Evolutionary conservation across 2,888 invertebrate genomes (phyloP).

Genomic region (Nymphalis polychloros): DNA sequence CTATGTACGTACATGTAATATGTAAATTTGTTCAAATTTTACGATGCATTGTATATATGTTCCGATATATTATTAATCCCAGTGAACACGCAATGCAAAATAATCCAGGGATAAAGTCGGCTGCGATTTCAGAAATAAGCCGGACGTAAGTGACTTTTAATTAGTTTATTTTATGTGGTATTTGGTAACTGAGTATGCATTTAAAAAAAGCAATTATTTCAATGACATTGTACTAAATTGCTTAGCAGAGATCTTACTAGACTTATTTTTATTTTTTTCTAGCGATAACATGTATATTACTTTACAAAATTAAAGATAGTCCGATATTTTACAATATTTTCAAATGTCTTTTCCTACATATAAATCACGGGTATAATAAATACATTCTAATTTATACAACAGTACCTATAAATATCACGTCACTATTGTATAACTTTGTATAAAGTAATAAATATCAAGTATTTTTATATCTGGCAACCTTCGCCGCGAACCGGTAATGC

Average conservation of each 20-base stretch:
- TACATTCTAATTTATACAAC: no score
- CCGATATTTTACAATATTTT: no score
- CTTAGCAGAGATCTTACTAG: background rate
- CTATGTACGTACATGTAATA: background rate
- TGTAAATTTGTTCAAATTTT: background rate
- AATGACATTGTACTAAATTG: background rate
- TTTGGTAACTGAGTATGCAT: background rate
- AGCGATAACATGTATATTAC: no score
- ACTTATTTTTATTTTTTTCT: no score
- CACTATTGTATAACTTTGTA: no score
- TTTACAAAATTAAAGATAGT: no score
- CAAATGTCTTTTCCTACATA: no score
- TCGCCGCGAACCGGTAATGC: slow-evolving; percentile 1
- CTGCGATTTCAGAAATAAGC: slow-evolving; percentile 13
- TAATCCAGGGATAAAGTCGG: slow-evolving; percentile 11
- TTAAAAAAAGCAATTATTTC: background rate
- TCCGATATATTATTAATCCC: slow-evolving; percentile 2
- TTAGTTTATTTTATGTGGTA: slow-evolving; percentile 3
- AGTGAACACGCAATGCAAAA: slow-evolving; percentile 3
- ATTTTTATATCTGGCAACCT: background rate
- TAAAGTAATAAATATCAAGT: no score
- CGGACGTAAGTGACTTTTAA: background rate
- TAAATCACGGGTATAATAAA: no score
- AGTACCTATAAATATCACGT: no score
- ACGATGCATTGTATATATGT: background rate